Percentiles rank a stretch among this genome's conserved stretches.
Conservation (phyloP, 2,113 vertebrate species). For the Spheniscus mendiculus region DNA sequence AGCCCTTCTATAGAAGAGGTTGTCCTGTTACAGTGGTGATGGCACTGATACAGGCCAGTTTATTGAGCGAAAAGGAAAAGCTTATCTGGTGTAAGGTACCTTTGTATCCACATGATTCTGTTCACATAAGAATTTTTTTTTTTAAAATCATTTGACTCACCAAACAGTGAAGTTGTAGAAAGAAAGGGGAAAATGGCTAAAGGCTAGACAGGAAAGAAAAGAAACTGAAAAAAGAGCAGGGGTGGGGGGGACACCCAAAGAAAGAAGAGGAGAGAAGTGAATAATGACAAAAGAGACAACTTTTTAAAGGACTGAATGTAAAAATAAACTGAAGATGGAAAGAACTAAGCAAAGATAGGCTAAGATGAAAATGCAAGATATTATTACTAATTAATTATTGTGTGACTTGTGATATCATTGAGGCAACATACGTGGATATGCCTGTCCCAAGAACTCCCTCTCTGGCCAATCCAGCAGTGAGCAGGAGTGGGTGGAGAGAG, state of each 20-base stretch:
- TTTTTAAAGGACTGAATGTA: not conserved
- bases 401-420: not conserved
- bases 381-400: not conserved
- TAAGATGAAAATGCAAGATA: not conserved
- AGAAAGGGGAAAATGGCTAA: not conserved
- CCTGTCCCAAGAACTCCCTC: not conserved
- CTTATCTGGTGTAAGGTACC: not conserved
- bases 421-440: not conserved
- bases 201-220: not conserved
- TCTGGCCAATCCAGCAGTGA: not conserved
- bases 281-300: not conserved
- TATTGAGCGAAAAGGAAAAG: not conserved
- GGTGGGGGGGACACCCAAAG: fast-evolving
- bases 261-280: not conserved
- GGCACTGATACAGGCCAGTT: not conserved
- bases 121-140: not conserved
- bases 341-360: not conserved
- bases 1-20: not conserved
- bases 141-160: not conserved
- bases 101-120: not conserved
- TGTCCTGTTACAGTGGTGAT: not conserved
- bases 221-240: not conserved
- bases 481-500: not conserved
- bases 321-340: not conserved
- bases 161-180: not conserved